Base-by-base conservation (phyloP, 2,888 invertebrate species). In the Fragum whitleyi region DNA sequence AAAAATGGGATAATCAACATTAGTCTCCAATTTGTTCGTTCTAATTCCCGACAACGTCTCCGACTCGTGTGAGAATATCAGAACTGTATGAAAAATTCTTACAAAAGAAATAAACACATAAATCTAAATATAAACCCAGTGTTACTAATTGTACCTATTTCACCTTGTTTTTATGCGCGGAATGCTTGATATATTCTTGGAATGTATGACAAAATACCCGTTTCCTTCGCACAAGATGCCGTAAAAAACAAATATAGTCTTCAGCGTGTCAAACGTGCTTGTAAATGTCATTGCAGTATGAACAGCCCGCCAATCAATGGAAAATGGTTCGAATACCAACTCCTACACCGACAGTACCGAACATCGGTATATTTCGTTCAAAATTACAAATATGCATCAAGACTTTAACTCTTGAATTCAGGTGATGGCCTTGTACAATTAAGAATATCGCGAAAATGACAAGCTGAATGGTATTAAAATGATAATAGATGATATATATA, bases 101-200 rank as follows among this genome's bases (percentile, higher is more conserved):
- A 47, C n/a, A 14, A 47, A 47, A n/a, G 47, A 47, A 47, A 47
- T 65, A 21, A 21, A 42, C 36, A 36, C 39, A 65, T 65, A 42
- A 65, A 65, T n/a, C 32, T 65, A 65, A 36, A 65, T 42, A 65
- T 65, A 65, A 42, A 3, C 26, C n/a, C 39, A 14, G 5, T 65
- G 65, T 26, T 65, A 11, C 65, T 42, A 42, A 14, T 21, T 42
- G 65, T 65, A 65, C 65, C 42, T 7, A 42, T 23, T 65, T 65
- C 28, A 65, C 65, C 65, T 65, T 42, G 65, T 42, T 42, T 23
- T 21, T 21, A 65, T 65, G 65, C 65, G 32, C 29, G 65, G 42
- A 65, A 65, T 65, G 21, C 23, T 7, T 5, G 65, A 42, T 42
- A 42, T 36, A 42, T 65, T 39, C 65, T 21, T 14, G 65, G 65